Evolutionary conservation across 35 echinoderm and acorn worm genomes (phyloP), one percentile per base, ranked within the genome.

Genomic region (Anneissia japonica): DNA sequence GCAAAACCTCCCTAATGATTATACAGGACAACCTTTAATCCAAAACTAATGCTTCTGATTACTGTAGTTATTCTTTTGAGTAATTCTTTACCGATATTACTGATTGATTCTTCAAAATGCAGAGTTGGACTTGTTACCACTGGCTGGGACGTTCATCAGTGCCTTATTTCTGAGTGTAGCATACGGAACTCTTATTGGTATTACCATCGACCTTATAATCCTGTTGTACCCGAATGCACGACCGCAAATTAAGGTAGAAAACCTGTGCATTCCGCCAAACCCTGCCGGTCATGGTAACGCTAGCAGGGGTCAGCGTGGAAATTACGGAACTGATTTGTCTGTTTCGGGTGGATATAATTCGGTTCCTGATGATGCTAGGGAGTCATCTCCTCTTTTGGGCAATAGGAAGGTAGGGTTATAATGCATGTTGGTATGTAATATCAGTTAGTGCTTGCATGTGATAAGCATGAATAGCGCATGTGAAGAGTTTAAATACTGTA

Each of bases 51-150:
- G n/a, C n/a, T n/a, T n/a, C n/a, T n/a, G n/a, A n/a, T n/a, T n/a
- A n/a, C n/a, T n/a, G n/a, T n/a, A n/a, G n/a, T n/a, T n/a, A n/a
- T n/a, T n/a, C n/a, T n/a, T n/a, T n/a, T n/a, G n/a, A n/a, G n/a
- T n/a, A n/a, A n/a, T n/a, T n/a, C n/a, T n/a, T n/a, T n/a, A n/a
- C n/a, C n/a, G n/a, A n/a, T n/a, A n/a, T n/a, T n/a, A n/a, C n/a
- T n/a, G n/a, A n/a, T n/a, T n/a, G n/a, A n/a, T 80, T 88, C 0
- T 29, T 34, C 36, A n/a, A 81, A 0, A 82, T 87, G 0, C 72
- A 97, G 95, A 97, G 81, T 43, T 97, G 37, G 95, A 97, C 51
- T 79, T 97, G 34, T 28, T 97, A 23, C 80, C 87, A 12, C 83
- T 89, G 0, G 12, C 78, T 1, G 79, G 75, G 26, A 97, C 95